Percentiles rank a stretch among this genome's conserved stretches.
Evolutionary conservation across 2,888 invertebrate species (phyloP).

Genomic region (Drosophila sordidula): DNA sequence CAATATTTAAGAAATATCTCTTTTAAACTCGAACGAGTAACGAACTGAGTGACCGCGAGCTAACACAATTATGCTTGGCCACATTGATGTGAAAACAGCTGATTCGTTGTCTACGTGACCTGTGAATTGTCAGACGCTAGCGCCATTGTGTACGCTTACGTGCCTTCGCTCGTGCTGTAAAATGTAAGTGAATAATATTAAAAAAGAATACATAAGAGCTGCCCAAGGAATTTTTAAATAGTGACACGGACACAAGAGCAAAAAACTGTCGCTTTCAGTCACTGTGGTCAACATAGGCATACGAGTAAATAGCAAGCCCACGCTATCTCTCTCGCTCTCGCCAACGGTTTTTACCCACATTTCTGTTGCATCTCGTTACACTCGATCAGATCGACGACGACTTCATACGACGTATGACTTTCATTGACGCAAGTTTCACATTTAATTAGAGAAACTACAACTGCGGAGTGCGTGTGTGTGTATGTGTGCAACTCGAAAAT

Average conservation of each 20-base stretch:
- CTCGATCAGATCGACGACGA: slow-evolving; percentile 28
- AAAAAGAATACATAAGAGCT: background rate
- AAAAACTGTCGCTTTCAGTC: background rate
- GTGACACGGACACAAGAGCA: background rate
- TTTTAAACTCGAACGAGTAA: background rate
- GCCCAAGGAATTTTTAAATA: background rate
- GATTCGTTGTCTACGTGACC: slow-evolving; percentile 29
- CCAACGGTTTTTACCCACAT: slow-evolving; percentile 16
- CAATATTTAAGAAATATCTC: background rate
- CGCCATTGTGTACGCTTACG: slow-evolving; percentile 58
- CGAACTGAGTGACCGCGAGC: background rate
- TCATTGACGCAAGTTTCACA: slow-evolving; percentile 58
- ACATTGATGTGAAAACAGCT: slow-evolving; percentile 37
- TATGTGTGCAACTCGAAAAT: slow-evolving; percentile 29
- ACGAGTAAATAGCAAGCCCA: slow-evolving; percentile 11
- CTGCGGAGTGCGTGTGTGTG: slow-evolving; percentile 17
- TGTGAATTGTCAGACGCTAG: slow-evolving; percentile 53
- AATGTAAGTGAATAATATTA: slow-evolving; percentile 37
- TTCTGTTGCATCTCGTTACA: slow-evolving; percentile 37
- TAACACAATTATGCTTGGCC: slow-evolving; percentile 13
- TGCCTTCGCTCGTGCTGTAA: slow-evolving; percentile 31
- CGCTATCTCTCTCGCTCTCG: slow-evolving; percentile 37
- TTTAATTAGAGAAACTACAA: slow-evolving; percentile 57
- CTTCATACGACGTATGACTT: slow-evolving; percentile 40
- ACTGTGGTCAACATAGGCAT: background rate